Conservation (phyloP, 2,797 vertebrate genomes). For the Sardinella longiceps region DNA sequence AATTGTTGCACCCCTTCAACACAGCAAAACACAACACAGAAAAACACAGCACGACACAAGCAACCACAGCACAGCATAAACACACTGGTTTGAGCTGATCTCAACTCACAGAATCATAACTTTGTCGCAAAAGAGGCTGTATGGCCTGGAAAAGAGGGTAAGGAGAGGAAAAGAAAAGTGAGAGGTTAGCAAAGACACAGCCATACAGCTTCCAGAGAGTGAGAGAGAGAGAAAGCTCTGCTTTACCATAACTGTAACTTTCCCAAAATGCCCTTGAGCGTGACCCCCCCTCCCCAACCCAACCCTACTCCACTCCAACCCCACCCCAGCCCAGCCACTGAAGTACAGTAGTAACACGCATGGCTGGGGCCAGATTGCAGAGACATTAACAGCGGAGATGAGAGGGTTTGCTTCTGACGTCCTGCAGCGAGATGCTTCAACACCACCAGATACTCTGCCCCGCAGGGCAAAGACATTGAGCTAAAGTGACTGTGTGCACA, state of each 20-base stretch:
- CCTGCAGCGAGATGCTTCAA: constrained; percentile 47
- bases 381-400: constrained; percentile 47
- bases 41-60: neutral
- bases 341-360: constrained; percentile 51
- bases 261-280: constrained; percentile 8
- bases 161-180: too few relatives aligned
- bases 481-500: neutral
- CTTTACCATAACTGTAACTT: neutral
- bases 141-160: constrained; percentile 1
- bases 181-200: neutral
- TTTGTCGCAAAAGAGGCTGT: neutral
- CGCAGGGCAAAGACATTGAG: constrained; percentile 18
- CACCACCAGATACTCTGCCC: constrained; percentile 33
- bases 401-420: constrained; percentile 41
- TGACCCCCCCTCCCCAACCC: constrained; percentile 24
- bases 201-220: neutral
- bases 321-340: neutral
- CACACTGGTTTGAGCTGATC: neutral
- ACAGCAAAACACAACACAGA: neutral
- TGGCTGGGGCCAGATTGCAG: constrained; percentile 56
- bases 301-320: too few relatives aligned
- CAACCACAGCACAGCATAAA: neutral
- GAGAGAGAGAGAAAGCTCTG: neutral
- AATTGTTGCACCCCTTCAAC: neutral
- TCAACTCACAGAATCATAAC: neutral